Base-by-base conservation (phyloP, 2,888 invertebrate species). In the Meganola albula region DNA sequence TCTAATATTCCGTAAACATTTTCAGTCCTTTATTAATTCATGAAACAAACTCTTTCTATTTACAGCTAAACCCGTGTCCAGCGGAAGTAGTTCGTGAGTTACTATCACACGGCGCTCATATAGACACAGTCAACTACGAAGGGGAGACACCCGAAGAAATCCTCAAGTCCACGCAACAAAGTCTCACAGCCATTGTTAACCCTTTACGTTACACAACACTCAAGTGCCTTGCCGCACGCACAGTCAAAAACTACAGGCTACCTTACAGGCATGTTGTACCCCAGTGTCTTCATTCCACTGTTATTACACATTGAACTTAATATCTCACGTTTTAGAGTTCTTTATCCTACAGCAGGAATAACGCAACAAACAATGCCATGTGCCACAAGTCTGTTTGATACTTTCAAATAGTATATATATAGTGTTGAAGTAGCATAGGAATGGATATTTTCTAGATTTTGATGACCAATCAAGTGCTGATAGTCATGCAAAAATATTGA, bases 151-250 rank as follows among this genome's bases (percentile, higher is more conserved):
- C 95, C 54, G 90, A 91, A 48, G 88, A 89, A 44, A 77, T 95
- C 44, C 79, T 93, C 33, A 86, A 88, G 30, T 65, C 78, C 25
- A 50, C 60, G 26, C 87, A 88, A 31, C 92, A 91, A 59, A 83
- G 80, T 44, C 82, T 91, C 31, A 87, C 89, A 46, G 82, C 91
- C 53, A 87, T 92, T 45, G 89, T 94, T 24, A 93, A 93, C 76
- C 92, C 93, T 4, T 85, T 95, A 27, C 90, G 90, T 46, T 93
- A 93, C 73, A 92, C 93, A 25, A 90, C 91, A 38, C 89, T 98
- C 49, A 91, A 93, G 61, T 98, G 97, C 72, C 88, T 96, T 37
- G 94, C 97, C 8, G 96, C 97, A 7, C 88, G 92, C 47, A 91
- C 91, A 3, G 92, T 98, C 34, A 90, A 90, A 65, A 89, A 90